A percentile compares a stretch with the other conserved stretches of the same genome.
These are phyloP conservation scores for Pardosa pseudoannulata DNA, from an alignment of 2,888 invertebrate genomes.

Conservation along the genomic window DNA sequence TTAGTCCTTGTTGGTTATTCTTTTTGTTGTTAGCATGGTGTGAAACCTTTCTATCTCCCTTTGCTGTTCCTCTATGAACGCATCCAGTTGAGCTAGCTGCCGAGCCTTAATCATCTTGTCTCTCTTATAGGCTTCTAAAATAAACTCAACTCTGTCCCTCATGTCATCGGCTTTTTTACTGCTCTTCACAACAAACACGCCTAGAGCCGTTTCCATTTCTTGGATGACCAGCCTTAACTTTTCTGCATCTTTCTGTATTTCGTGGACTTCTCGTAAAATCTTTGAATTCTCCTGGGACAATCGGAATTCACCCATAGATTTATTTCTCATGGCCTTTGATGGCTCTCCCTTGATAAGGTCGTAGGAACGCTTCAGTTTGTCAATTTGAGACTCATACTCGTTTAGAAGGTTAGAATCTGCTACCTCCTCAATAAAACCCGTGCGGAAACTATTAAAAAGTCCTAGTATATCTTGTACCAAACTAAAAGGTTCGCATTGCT, in stretches of 20 bases:
- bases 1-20: no score
- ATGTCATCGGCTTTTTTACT: constrained; percentile 33
- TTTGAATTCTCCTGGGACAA: constrained; percentile 51
- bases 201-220: constrained; percentile 41
- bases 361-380: constrained; percentile 25
- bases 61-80: constrained; percentile 43
- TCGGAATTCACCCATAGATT: constrained; percentile 31
- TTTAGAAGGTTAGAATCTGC: constrained; percentile 19
- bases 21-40: not conserved
- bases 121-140: not conserved
- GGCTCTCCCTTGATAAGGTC: constrained; percentile 42
- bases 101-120: not conserved
- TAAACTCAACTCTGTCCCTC: constrained; percentile 48
- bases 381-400: constrained; percentile 34
- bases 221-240: constrained; percentile 21
- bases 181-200: constrained; percentile 19
- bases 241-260: constrained; percentile 27
- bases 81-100: constrained; percentile 32
- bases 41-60: constrained; percentile 34
- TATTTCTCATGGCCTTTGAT: constrained; percentile 10
- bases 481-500: constrained; percentile 19
- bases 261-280: constrained; percentile 31
- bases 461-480: constrained; percentile 32
- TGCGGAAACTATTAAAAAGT: constrained; percentile 24
- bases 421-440: not conserved